Base-by-base conservation (phyloP, 1,140 invertebrate species). In the Catajapyx aquilonaris region DNA sequence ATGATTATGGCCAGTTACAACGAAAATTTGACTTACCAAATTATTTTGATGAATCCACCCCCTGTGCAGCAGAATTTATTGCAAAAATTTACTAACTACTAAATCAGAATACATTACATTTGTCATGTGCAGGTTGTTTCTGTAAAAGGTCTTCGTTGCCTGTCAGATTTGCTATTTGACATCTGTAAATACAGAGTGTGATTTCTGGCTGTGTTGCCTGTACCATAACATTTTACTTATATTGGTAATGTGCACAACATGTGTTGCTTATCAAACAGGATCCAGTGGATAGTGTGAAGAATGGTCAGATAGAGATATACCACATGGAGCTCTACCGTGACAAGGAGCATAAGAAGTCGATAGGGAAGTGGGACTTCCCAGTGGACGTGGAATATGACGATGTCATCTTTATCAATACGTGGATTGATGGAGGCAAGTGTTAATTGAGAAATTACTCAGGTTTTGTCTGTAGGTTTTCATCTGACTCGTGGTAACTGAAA, bases 311-410 rank as follows among this genome's bases (percentile, higher is more conserved):
- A 21, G 39, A 38, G 19, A 35, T 48, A 17, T 48, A 45, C 21
- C 41, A 44, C 22, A 48, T 49, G 46, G 46, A 48, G 28, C 10
- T 49, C 3, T 47, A 44, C 20, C 37, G 46, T 11, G 46, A 48
- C 20, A 34, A 38, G 9, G 43, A 43, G n/a, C 43, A 39, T 17
- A 44, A 19, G 10, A n/a, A 37, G 2, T 16, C 15, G 2, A 31
- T 36, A 20, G n/a, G n/a, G n/a, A n/a, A n/a, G n/a, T n/a, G n/a
- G n/a, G 38, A 39, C 23, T 46, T 42, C 20, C 38, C 42, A 17
- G 34, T 32, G 9, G 44, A 45, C 33, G 35, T 42, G 13, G 44
- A 36, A 9, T 46, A 39, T 38, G 43, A 49, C 30, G 46, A 49
- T 16, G 39, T 35, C 2, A 34, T 49, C 35, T 41, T 42, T 31